Evolutionary conservation across 2,797 vertebrate species (phyloP).

Genomic region (Anguilla marmorata): DNA sequence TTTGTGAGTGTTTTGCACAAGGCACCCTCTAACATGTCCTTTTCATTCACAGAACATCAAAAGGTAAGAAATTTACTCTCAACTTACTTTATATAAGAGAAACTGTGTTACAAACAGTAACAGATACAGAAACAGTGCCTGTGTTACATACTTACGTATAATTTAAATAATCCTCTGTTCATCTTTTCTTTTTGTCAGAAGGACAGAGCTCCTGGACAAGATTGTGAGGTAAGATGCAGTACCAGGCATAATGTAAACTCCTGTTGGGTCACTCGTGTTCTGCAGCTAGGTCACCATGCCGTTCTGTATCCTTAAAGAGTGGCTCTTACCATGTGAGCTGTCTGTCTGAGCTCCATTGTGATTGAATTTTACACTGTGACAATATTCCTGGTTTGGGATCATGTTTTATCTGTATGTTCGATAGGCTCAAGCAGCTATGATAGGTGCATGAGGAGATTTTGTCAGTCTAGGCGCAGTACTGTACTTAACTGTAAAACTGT

Average conservation of each 20-base stretch:
- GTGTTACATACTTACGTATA: neutral
- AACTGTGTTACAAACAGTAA: no score
- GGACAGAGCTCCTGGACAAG: neutral
- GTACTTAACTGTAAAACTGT: neutral
- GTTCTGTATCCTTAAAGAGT: neutral
- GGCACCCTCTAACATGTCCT: constrained; percentile 8
- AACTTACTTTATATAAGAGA: constrained; percentile 12
- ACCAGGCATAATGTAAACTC: neutral
- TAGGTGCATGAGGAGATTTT: neutral
- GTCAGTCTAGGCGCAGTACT: neutral
- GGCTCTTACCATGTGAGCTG: neutral
- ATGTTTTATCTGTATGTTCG: neutral
- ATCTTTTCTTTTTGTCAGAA: neutral
- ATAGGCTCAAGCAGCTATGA: neutral
- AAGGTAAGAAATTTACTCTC: constrained; percentile 27
- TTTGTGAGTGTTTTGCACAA: neutral
- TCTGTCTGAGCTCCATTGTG: neutral
- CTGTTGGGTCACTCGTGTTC: no score
- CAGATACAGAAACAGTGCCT: neutral
- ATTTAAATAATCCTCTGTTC: neutral
- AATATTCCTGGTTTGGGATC: neutral
- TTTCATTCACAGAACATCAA: constrained; percentile 9
- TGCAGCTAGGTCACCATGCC: neutral
- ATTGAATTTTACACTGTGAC: neutral
- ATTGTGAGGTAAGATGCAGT: neutral